Conservation (phyloP, 2,888 invertebrate genomes). For the Imbricaverruca yamaguchii region DNA sequence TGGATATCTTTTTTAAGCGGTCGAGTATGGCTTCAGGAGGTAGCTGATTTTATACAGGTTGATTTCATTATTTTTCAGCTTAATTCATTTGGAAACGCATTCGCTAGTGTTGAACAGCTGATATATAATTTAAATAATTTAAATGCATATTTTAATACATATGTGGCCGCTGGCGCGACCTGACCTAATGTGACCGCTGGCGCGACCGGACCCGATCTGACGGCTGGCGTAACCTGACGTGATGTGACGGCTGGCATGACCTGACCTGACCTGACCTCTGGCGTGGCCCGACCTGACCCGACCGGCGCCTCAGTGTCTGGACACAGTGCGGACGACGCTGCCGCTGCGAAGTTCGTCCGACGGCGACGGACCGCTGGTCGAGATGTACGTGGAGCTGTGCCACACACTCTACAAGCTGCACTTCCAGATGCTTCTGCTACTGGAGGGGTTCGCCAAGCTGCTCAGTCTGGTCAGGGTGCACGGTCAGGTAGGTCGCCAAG, state of each 20-base stretch:
- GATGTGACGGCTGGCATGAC: neutral
- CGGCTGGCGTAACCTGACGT: neutral
- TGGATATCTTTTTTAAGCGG: no score
- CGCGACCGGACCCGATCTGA: neutral
- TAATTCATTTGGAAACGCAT: no score
- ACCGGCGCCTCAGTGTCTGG: constrained; percentile 40
- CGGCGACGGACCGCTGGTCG: constrained; percentile 49
- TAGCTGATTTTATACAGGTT: no score
- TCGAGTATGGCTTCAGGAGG: no score
- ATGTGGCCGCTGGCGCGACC: no score
- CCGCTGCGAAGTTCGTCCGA: constrained; percentile 46
- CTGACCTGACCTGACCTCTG: neutral
- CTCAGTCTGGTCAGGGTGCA: constrained; percentile 38
- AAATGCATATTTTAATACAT: no score
- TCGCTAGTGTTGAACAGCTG: no score
- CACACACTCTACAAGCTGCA: constrained; percentile 82
- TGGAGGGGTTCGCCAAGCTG: constrained; percentile 56
- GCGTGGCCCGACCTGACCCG: neutral
- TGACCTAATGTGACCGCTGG: neutral
- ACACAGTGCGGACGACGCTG: constrained; percentile 44
- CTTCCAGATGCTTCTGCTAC: constrained; percentile 80
- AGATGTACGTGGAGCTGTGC: constrained; percentile 44
- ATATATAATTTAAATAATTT: no score
- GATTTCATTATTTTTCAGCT: no score
- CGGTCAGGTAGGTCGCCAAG: constrained; percentile 25